A percentile compares a stretch with the other conserved stretches of the same genome.
Conservation (phyloP, 2,113 vertebrate genomes). For the Corythornis vintsioides region DNA sequence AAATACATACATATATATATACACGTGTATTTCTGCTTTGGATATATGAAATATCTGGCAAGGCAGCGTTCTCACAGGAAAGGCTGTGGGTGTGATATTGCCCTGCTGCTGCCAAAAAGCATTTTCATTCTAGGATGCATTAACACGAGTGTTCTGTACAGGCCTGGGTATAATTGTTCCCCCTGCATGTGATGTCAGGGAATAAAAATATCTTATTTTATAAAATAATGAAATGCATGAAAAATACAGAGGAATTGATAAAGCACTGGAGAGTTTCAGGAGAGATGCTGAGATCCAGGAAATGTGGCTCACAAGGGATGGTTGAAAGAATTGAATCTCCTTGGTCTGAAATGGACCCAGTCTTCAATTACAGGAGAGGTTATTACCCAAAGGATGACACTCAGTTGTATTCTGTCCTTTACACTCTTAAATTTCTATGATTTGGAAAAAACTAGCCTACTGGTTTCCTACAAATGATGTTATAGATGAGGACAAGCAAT, state of each 20-base stretch:
- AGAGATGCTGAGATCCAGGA: not conserved
- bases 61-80: not conserved
- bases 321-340: not conserved
- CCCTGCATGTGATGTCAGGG: not conserved
- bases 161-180: not conserved
- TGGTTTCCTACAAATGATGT: not conserved
- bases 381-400: not conserved
- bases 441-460: not conserved
- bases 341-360: not conserved
- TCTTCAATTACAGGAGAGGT: not conserved
- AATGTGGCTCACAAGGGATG: not conserved
- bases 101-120: not conserved
- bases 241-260: not conserved
- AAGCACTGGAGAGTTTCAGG: not conserved
- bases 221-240: not conserved
- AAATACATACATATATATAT: not conserved
- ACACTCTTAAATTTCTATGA: not conserved
- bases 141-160: not conserved
- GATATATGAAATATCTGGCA: not conserved
- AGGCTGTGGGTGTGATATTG: not conserved
- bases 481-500: not conserved
- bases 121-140: not conserved
- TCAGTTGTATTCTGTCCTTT: not conserved
- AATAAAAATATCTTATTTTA: conserved; percentile 2
- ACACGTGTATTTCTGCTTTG: not conserved